Evolutionary conservation across 2,888 invertebrate species (phyloP).

Genomic region (Morpho helenor): DNA sequence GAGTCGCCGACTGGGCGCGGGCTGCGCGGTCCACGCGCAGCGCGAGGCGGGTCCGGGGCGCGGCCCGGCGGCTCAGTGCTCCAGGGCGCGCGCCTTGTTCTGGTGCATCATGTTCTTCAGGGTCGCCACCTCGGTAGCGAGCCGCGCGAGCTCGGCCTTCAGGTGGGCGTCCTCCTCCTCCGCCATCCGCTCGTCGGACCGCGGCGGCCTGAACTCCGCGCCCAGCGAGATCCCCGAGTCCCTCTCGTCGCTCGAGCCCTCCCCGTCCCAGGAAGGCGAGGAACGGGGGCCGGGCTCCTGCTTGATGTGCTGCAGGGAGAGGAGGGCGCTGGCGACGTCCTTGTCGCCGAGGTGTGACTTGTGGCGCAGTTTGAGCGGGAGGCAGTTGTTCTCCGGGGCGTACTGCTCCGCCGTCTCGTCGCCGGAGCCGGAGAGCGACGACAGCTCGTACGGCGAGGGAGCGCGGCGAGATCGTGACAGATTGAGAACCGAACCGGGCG

Average conservation of each 20-base stretch:
- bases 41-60: constrained; percentile 29
- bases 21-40: constrained; percentile 44
- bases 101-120: constrained; percentile 90
- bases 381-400: constrained; percentile 85
- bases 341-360: constrained; percentile 94
- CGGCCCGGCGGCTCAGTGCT: constrained; percentile 63
- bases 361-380: constrained; percentile 94
- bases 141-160: constrained; percentile 90
- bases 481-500: constrained; percentile 84
- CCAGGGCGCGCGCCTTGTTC: constrained; percentile 72
- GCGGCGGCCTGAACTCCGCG: constrained; percentile 79
- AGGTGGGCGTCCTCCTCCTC: constrained; percentile 86
- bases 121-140: constrained; percentile 94
- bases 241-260: constrained; percentile 93
- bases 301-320: constrained; percentile 91
- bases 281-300: constrained; percentile 90
- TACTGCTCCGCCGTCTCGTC: constrained; percentile 72
- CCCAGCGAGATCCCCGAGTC: constrained; percentile 94
- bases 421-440: constrained; percentile 84
- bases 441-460: constrained; percentile 89
- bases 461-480: constrained; percentile 82
- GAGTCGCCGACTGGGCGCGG: constrained; percentile 27
- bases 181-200: constrained; percentile 56
- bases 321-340: constrained; percentile 90
- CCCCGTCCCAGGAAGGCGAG: constrained; percentile 92